phyloP scores from a whole-genome alignment of 2,888 invertebrate genomes.

The Volucella inanis region DNA sequence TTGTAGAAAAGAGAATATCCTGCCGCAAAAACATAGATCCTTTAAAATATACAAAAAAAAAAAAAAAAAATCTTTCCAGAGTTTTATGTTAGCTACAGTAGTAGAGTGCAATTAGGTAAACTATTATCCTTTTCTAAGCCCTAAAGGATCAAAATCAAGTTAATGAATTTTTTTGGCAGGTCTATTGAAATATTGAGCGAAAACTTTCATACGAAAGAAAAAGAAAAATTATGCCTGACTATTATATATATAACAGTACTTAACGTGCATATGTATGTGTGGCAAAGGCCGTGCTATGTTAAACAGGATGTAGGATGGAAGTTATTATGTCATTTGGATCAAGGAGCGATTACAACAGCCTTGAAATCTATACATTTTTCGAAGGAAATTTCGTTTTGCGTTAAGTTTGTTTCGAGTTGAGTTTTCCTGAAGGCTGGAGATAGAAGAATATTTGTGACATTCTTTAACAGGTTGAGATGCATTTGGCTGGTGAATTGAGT shows the following conservation, averaged over 20 bases:
- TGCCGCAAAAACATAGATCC: background rate
- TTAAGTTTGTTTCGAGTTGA: constrained; percentile 42
- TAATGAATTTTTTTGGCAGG: constrained; percentile 52
- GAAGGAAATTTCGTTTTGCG: constrained; percentile 32
- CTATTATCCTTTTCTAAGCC: constrained; percentile 1
- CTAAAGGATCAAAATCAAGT: constrained; percentile 20
- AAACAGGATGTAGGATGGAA: constrained; percentile 22
- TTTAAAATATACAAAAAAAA: constrained; percentile 10
- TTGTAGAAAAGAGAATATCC: constrained; percentile 10
- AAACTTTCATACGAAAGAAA: background rate
- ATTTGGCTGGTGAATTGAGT: too few species aligned
- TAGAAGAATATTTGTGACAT: background rate
- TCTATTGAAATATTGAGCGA: constrained; percentile 17
- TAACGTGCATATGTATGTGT: constrained; percentile 8
- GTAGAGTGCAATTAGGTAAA: constrained; percentile 37
- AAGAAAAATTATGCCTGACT: constrained; percentile 2
- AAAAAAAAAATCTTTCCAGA: background rate
- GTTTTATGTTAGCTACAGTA: background rate
- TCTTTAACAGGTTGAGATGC: too few species aligned
- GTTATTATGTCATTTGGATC: constrained; percentile 36
- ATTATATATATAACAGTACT: constrained; percentile 34
- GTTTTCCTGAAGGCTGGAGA: background rate
- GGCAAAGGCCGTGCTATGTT: background rate
- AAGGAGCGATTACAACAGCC: constrained; percentile 13
- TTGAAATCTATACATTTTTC: constrained; percentile 3